phyloP scores from a whole-genome alignment of 2,113 vertebrate genomes.

The Pseudopodoces humilis region DNA sequence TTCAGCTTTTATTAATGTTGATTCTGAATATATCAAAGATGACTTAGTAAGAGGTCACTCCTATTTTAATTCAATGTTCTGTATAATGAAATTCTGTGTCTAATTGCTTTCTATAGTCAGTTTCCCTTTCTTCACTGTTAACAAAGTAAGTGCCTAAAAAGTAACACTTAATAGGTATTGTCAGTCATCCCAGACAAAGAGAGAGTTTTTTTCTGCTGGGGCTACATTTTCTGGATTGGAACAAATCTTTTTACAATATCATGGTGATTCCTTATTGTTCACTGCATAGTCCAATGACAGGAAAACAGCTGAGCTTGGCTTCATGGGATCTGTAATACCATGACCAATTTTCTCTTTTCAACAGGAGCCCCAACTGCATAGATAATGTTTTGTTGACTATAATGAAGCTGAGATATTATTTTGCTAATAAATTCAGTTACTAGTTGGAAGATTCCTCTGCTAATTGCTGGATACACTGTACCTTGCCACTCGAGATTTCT shows the following conservation, averaged over 20 bases:
- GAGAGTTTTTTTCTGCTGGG: background rate
- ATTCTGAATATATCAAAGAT: background rate
- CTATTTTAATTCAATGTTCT: background rate
- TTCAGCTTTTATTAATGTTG: background rate
- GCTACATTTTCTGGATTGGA: background rate
- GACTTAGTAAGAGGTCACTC: background rate
- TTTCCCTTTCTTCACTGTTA: constrained; percentile 12
- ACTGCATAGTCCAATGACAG: background rate
- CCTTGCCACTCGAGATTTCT: constrained; percentile 8
- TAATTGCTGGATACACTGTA: background rate
- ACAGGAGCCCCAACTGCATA: background rate
- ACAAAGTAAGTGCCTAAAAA: background rate
- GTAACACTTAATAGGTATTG: background rate
- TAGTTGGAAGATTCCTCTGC: background rate
- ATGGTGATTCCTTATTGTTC: background rate
- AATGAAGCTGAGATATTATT: background rate
- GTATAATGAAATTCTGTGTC: background rate
- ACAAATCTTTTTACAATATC: background rate
- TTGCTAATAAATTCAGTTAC: background rate
- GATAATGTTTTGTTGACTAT: background rate
- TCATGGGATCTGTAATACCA: fast-evolving
- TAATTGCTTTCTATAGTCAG: constrained; percentile 1
- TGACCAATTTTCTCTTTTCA: background rate
- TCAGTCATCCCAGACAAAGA: background rate
- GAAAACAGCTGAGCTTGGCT: background rate